Evolutionary conservation across 2,113 vertebrate species (phyloP).

Genomic region (Sinocyclocheilus anophthalmus): DNA sequence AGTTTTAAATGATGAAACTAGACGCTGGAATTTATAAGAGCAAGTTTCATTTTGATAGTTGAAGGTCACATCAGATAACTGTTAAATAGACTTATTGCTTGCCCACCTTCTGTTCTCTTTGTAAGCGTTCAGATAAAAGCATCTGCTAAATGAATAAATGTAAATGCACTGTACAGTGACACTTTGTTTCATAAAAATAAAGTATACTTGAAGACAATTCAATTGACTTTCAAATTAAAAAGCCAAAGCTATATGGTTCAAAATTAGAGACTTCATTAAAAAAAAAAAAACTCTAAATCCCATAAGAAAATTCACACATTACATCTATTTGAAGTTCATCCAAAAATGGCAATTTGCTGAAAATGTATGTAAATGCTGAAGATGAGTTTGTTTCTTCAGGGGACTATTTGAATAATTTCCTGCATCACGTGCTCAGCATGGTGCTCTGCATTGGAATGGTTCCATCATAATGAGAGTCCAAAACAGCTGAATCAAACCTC

Average conservation of each 20-base stretch:
- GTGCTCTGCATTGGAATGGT: neutral
- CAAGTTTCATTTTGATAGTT: neutral
- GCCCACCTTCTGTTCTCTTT: neutral
- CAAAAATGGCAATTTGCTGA: no score
- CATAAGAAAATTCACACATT: no score
- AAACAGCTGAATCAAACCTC: no score
- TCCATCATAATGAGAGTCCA: neutral
- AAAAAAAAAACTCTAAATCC: neutral
- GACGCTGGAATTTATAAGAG: neutral
- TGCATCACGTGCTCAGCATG: no score
- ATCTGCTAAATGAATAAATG: neutral
- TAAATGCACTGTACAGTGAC: neutral
- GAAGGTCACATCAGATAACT: conserved; percentile 2
- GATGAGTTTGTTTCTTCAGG: no score
- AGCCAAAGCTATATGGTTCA: neutral
- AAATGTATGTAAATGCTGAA: no score
- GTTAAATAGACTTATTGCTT: neutral
- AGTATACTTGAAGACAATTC: neutral
- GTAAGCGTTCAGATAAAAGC: neutral
- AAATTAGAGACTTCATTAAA: neutral
- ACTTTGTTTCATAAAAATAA: neutral
- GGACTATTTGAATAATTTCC: no score
- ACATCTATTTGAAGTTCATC: no score
- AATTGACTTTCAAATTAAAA: neutral
- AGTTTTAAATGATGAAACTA: neutral